phyloP scores from a whole-genome alignment of 1,140 invertebrate species.

The Araneus ventricosus region DNA sequence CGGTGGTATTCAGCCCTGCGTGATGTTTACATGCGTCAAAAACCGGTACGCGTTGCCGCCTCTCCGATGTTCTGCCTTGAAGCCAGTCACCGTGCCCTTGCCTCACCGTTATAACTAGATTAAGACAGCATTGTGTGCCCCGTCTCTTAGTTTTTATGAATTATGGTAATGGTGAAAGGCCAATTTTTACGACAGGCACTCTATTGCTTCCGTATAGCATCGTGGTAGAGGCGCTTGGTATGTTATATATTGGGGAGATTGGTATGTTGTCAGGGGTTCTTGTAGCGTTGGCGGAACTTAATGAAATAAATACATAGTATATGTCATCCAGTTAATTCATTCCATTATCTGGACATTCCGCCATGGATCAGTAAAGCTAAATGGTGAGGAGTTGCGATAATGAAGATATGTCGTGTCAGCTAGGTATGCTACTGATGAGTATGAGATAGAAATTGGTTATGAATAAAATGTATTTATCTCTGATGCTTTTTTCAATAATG shows the following conservation, averaged over 20 bases:
- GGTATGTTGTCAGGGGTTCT: not conserved
- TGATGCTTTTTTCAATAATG: too few species aligned
- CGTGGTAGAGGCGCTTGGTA: not conserved
- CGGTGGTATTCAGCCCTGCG: not conserved
- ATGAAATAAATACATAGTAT: not conserved
- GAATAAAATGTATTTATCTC: too few species aligned
- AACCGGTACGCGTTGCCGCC: constrained; percentile 45
- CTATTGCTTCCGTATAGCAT: not conserved
- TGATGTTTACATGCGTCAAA: constrained; percentile 55
- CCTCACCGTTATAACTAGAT: not conserved
- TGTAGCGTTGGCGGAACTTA: not conserved
- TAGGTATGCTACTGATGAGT: too few species aligned
- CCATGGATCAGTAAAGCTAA: too few species aligned
- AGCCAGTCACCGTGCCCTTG: not conserved
- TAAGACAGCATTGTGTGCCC: not conserved
- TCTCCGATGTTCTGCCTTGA: constrained; percentile 35
- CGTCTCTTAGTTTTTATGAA: not conserved
- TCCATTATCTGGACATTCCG: not conserved
- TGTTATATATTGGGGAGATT: not conserved
- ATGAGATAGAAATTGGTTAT: too few species aligned
- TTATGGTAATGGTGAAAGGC: not conserved
- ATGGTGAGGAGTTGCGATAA: too few species aligned
- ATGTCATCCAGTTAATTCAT: too few species aligned
- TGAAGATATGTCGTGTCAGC: too few species aligned
- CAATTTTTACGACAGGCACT: not conserved